Conservation (phyloP, 2,888 invertebrate genomes). For the Metalampra italica region DNA sequence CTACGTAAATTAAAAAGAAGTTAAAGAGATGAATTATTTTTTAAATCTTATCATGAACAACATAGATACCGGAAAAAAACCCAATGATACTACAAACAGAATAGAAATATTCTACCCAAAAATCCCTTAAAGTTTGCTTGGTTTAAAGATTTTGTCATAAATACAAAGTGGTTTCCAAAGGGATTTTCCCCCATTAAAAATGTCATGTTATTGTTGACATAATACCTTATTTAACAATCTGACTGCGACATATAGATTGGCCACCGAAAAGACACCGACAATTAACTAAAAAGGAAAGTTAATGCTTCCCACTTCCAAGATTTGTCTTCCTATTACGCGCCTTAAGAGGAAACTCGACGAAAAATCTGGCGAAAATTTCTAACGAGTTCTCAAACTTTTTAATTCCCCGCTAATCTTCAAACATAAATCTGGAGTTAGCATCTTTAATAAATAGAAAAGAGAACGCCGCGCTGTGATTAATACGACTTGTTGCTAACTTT, state of each 20-base stretch:
- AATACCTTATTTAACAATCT: not conserved
- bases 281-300: not conserved
- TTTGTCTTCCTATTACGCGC: not conserved
- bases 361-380: conserved; percentile 3
- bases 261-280: not conserved
- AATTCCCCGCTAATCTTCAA: conserved; percentile 21
- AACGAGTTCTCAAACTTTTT: conserved; percentile 16
- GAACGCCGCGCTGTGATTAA: conserved; percentile 16
- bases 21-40: too few species aligned
- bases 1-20: too few species aligned
- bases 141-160: too few species aligned
- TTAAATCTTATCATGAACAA: too few species aligned
- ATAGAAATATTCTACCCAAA: too few species aligned
- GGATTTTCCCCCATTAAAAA: too few species aligned
- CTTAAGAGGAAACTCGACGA: not conserved
- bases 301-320: not conserved
- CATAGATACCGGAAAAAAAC: too few species aligned
- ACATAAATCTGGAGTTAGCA: conserved; percentile 22
- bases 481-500: conserved; percentile 17
- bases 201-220: not conserved
- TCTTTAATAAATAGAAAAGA: conserved; percentile 21
- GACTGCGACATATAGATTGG: not conserved
- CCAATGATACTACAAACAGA: too few species aligned
- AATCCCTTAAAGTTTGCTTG: too few species aligned
- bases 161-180: too few species aligned